phyloP scores from a whole-genome alignment of 2,113 vertebrate species.

The Dipodomys spectabilis region DNA sequence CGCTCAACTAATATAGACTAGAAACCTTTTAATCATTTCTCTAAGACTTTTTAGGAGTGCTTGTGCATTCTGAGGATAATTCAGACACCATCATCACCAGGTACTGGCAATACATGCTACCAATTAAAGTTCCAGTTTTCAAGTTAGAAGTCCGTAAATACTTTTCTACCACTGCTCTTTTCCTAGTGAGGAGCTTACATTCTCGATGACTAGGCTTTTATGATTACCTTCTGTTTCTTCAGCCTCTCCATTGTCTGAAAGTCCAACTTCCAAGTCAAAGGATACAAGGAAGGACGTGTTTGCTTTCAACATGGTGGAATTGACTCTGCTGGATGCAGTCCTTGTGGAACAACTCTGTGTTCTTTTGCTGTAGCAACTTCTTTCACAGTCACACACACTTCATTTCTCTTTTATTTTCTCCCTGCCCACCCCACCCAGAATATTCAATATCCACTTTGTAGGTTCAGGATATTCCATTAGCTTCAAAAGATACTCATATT shows the following conservation, averaged over 20 bases:
- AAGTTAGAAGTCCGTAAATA: not conserved
- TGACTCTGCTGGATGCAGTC: not conserved
- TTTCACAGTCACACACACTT: not conserved
- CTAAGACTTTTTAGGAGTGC: not conserved
- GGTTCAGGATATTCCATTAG: not conserved
- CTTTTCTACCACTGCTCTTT: not conserved
- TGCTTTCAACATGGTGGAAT: not conserved
- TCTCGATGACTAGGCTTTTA: constrained; percentile 17
- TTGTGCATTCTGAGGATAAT: not conserved
- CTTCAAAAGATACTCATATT: not conserved
- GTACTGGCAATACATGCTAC: not conserved
- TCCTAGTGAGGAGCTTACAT: constrained; percentile 44
- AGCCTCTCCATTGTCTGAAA: not conserved
- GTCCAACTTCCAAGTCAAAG: too few species aligned
- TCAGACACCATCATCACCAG: constrained; percentile 36
- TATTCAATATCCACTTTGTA: not conserved
- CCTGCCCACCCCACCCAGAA: not conserved
- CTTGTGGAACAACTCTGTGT: not conserved
- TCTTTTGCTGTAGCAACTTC: not conserved
- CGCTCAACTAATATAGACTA: constrained; percentile 49
- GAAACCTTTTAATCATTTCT: constrained; percentile 9
- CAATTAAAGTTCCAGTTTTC: constrained; percentile 45
- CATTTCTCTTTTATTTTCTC: not conserved
- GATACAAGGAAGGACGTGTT: not conserved
- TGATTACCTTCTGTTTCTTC: not conserved